Base-by-base conservation (phyloP, 2,888 invertebrate species). In the Drosophila pseudotakahashii region DNA sequence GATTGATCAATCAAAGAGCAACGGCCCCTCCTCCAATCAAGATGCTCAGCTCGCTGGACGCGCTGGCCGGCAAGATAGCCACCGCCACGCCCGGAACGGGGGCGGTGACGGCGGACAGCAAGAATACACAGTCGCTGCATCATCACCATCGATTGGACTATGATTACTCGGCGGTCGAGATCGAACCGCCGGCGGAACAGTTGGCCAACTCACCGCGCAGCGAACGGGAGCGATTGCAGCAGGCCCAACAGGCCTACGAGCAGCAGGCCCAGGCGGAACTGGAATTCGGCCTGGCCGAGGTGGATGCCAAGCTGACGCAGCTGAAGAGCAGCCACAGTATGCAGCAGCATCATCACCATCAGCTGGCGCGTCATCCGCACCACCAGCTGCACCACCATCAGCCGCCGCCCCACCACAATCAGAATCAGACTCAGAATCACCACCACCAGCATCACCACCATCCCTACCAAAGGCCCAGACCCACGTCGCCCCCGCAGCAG, bases 1-100 rank as follows among this genome's bases (percentile, higher is more conserved):
- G 48, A 34, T 13, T 32, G 48, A 37, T 6, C 51, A 9, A 13
- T 13, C 14, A 30, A 11, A n/a, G 19, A n/a, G 19, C 19, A 3
- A 19, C 19, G 14, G 9, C 26, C 26, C 26, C 36, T n/a, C 32
- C 10, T n/a, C 32, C 10, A n/a, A 16, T 14, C 1, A 26, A 57
- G 89, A 97, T 97, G 97, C 94, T 97, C 93, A 96, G 96, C 93
- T 96, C 97, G 88, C 93, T 97, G 93, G 97, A 97, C 94, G 95
- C 96, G 92, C 94, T 97, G 93, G 97, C 97, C 93, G 96, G 96
- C 92, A 97, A 97, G 93, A 95, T 97, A 92, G 97, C 97, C 70
- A 88, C 88, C 92, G 84, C 82, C 69, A 83, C 89, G 60, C 97
- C 97, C 91, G 96, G 96, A 93, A 94, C 93, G 92, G 82, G 89